Base-by-base conservation (phyloP, 2,888 invertebrate species). In the Latrodectus elegans region DNA sequence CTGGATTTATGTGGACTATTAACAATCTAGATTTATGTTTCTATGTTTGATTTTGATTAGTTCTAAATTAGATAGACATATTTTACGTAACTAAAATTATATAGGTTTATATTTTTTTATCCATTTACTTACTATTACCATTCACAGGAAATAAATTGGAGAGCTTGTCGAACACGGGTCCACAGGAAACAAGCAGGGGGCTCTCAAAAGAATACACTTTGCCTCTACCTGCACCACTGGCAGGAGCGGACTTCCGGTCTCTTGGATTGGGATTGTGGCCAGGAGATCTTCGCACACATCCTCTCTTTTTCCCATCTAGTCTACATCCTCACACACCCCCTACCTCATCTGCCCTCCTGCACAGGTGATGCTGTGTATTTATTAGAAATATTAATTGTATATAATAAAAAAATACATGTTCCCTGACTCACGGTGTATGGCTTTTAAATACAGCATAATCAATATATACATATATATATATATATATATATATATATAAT, bases 251-350 rank as follows among this genome's bases (percentile, higher is more conserved):
- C 26, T 79, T 84, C 67, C 84, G 88, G 49, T 80, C 88, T 14
- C 76, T 88, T 6, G 84, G 88, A 65, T 80, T 88, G 49, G 88
- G 88, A 6, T 76, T 88, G 38, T 88, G 88, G 88, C 84, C 84
- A 0, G 77, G 83, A 1, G 87, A 88, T 38, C 49, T 88, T 26
- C 64, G 87, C 3, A 71, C 88, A 8, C 88, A 88, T 60, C 88
- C 88, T 11, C 74, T 88, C 12, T 88, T 88, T 75, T 80, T 84
- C 65, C 78, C 88, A 15, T 49, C 80, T 15, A n/a, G n/a, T 51
- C 12, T 49, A n/a, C 55, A 38, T 67, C 38, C 38, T 38, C 38
- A 9, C 70, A 67, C 60, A 49, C 17, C 52, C 11, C 64, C 52
- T 67, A 38, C 64, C 38, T 12, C 72, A 10, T 55, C 64, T 68